Percentiles rank a stretch among this genome's conserved stretches.
phyloP scores from a whole-genome alignment of 2,797 vertebrate genomes.

The Pangasius krempfi region DNA sequence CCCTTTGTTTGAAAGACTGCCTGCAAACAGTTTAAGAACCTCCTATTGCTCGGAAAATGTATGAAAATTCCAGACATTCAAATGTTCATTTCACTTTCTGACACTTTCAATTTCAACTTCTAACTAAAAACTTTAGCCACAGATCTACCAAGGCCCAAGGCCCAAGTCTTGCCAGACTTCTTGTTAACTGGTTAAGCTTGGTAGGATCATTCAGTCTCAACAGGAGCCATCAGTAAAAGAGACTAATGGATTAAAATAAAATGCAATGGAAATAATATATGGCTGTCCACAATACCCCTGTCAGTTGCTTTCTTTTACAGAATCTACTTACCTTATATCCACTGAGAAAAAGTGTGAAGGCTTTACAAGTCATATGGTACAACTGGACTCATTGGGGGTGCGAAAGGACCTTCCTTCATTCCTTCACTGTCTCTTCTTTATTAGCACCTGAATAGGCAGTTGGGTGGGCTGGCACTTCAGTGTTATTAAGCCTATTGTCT shows the following conservation, averaged over 20 bases:
- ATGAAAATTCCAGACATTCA: neutral
- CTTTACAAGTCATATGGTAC: neutral
- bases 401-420: constrained; percentile 3
- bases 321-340: neutral
- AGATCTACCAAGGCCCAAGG: neutral
- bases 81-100: neutral
- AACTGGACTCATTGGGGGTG: neutral
- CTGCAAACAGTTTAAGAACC: neutral
- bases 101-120: neutral
- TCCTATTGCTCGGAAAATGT: neutral
- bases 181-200: neutral
- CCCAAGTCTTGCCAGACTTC: neutral
- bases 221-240: neutral
- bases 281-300: neutral
- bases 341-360: neutral
- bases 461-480: constrained; percentile 50
- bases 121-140: neutral
- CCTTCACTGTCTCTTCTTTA: constrained; percentile 37
- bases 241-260: neutral
- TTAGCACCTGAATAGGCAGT: constrained; percentile 53
- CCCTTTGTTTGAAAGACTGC: neutral
- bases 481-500: constrained; percentile 58
- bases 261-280: neutral
- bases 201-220: neutral
- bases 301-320: neutral